These are phyloP conservation scores for Cryptocephalus moraei DNA, from an alignment of 2,888 invertebrate genomes.

Conservation along the genomic window DNA sequence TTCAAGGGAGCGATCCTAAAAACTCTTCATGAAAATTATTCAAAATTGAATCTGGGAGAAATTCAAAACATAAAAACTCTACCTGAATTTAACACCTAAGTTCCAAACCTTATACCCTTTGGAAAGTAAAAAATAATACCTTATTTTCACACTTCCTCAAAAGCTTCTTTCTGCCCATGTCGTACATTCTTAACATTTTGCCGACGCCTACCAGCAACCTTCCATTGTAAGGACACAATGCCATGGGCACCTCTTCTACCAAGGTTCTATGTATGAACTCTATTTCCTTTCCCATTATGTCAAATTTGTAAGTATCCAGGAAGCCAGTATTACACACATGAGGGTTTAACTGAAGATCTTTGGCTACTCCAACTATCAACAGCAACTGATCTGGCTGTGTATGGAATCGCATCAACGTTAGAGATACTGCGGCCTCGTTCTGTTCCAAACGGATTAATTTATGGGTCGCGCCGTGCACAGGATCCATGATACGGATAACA, in stretches of 20 bases:
- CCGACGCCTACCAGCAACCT: conserved; percentile 88
- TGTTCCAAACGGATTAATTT: conserved; percentile 78
- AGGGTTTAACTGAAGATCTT: conserved; percentile 83
- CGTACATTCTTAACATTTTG: conserved; percentile 83
- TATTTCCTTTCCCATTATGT: conserved; percentile 68
- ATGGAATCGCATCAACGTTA: conserved; percentile 51
- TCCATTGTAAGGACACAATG: conserved; percentile 86
- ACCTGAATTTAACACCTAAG: too few relatives aligned
- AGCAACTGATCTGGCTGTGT: conserved; percentile 39
- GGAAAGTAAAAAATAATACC: conserved; percentile 30
- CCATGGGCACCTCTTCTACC: conserved; percentile 72
- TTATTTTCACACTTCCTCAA: conserved; percentile 96
- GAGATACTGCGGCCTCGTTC: conserved; percentile 91
- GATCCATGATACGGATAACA: conserved; percentile 76
- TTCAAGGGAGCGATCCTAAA: too few relatives aligned
- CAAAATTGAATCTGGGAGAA: too few relatives aligned
- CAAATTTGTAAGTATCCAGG: conserved; percentile 71
- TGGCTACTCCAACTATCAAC: conserved; percentile 64
- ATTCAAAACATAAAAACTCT: too few relatives aligned
- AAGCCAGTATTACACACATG: conserved; percentile 72
- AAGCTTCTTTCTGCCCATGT: conserved; percentile 92
- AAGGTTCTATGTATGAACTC: conserved; percentile 91
- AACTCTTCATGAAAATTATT: too few relatives aligned
- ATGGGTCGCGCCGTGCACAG: conserved; percentile 56
- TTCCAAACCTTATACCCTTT: too few relatives aligned